Percentiles rank a stretch among this genome's conserved stretches.
phyloP scores from a whole-genome alignment of 2,888 invertebrate genomes.

The Diaphora mendica region DNA sequence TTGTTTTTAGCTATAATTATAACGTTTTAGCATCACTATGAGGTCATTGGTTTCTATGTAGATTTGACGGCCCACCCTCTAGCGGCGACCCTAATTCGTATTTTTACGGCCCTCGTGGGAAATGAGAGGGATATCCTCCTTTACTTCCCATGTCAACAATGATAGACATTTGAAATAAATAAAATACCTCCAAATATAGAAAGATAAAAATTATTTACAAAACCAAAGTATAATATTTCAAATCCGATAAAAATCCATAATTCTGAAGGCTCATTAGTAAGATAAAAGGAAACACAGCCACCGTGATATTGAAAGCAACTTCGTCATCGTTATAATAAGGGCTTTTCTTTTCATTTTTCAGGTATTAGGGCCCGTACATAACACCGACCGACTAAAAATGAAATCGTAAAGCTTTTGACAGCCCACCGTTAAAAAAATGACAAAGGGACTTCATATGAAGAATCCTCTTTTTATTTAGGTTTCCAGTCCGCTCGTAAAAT shows the following conservation, averaged over 20 bases:
- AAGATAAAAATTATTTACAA: constrained; percentile 21
- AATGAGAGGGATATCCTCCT: constrained; percentile 7
- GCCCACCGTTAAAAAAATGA: constrained; percentile 78
- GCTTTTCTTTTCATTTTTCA: constrained; percentile 51
- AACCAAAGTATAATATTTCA: constrained; percentile 25
- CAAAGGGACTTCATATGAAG: constrained; percentile 78
- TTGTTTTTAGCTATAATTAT: constrained; percentile 16
- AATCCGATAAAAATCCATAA: constrained; percentile 40
- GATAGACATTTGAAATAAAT: constrained; percentile 21
- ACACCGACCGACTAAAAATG: constrained; percentile 62
- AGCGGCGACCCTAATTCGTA: constrained; percentile 9
- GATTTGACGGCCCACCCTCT: constrained; percentile 5
- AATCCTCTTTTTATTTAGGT: constrained; percentile 78
- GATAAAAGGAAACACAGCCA: constrained; percentile 42
- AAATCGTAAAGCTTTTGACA: constrained; percentile 80
- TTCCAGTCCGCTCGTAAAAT: constrained; percentile 76
- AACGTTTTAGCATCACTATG: constrained; percentile 1
- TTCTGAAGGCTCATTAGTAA: constrained; percentile 45
- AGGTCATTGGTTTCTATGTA: constrained; percentile 16
- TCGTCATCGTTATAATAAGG: constrained; percentile 48
- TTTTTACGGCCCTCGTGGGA: constrained; percentile 20
- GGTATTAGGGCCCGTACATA: constrained; percentile 54
- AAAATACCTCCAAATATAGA: constrained; percentile 13
- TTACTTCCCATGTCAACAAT: constrained; percentile 7
- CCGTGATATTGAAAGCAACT: constrained; percentile 49